Evolutionary conservation across 2,888 invertebrate species (phyloP).

Genomic region (Elegia similella): DNA sequence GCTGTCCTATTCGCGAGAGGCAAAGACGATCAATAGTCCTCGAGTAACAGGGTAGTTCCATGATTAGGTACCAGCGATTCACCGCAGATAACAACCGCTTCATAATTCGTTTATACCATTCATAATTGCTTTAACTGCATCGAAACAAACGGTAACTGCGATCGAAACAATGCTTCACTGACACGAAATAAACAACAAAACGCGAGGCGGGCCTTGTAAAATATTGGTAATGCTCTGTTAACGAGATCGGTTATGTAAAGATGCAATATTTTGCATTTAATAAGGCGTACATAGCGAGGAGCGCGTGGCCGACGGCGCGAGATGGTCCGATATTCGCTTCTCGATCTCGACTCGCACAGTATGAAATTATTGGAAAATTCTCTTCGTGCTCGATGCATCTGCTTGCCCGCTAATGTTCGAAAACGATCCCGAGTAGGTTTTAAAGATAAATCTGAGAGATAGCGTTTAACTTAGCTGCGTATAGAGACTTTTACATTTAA

Average conservation of each 20-base stretch:
- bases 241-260: slow-evolving; percentile 72
- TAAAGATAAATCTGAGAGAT: slow-evolving; percentile 71
- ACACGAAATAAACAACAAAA: slow-evolving; percentile 35
- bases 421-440: slow-evolving; percentile 67
- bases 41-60: background rate
- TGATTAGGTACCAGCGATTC: background rate
- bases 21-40: background rate
- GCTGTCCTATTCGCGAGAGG: background rate
- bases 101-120: slow-evolving; percentile 5
- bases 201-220: slow-evolving; percentile 54
- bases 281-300: slow-evolving; percentile 61
- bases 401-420: slow-evolving; percentile 56
- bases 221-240: slow-evolving; percentile 71
- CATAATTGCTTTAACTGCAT: slow-evolving; percentile 10
- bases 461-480: slow-evolving; percentile 45
- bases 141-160: background rate
- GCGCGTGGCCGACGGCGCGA: slow-evolving; percentile 69
- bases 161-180: slow-evolving; percentile 10
- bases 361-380: slow-evolving; percentile 78
- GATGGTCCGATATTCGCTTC: slow-evolving; percentile 62
- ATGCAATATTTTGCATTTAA: slow-evolving; percentile 77
- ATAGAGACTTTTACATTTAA: slow-evolving; percentile 39
- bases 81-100: background rate
- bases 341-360: slow-evolving; percentile 63
- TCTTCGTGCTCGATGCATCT: slow-evolving; percentile 77